Evolutionary conservation across 2,888 invertebrate species (phyloP).

Genomic region (Drosophila helvetica): DNA sequence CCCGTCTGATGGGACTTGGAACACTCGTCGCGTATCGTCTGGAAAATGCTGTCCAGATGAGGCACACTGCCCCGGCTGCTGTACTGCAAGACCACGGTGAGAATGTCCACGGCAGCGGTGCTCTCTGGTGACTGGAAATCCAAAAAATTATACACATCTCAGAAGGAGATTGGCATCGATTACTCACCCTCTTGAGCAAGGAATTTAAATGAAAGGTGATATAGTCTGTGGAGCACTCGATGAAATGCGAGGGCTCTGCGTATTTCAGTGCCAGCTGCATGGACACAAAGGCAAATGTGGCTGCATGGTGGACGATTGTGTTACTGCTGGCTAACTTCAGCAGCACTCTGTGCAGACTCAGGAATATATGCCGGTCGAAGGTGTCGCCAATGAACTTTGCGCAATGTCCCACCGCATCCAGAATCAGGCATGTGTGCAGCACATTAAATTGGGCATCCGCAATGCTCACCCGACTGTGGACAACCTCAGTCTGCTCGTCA

Average conservation of each 20-base stretch:
- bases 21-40: constrained; percentile 86
- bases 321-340: constrained; percentile 89
- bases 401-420: constrained; percentile 89
- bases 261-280: constrained; percentile 86
- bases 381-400: constrained; percentile 85
- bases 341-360: constrained; percentile 88
- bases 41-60: constrained; percentile 88
- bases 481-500: constrained; percentile 59
- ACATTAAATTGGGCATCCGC: constrained; percentile 87
- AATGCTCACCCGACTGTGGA: constrained; percentile 69
- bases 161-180: neutral
- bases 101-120: constrained; percentile 88
- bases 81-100: constrained; percentile 89
- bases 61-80: constrained; percentile 87
- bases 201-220: constrained; percentile 89
- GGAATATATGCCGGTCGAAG: constrained; percentile 87
- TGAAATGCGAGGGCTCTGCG: constrained; percentile 86
- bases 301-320: constrained; percentile 87
- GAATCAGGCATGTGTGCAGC: constrained; percentile 87
- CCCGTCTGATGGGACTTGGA: constrained; percentile 85
- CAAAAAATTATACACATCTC: neutral
- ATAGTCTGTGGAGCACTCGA: constrained; percentile 89
- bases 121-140: constrained; percentile 83
- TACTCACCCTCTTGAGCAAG: constrained; percentile 86
- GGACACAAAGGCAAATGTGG: constrained; percentile 86